phyloP scores from a whole-genome alignment of 2,113 vertebrate species.

The Eclectus roratus region DNA sequence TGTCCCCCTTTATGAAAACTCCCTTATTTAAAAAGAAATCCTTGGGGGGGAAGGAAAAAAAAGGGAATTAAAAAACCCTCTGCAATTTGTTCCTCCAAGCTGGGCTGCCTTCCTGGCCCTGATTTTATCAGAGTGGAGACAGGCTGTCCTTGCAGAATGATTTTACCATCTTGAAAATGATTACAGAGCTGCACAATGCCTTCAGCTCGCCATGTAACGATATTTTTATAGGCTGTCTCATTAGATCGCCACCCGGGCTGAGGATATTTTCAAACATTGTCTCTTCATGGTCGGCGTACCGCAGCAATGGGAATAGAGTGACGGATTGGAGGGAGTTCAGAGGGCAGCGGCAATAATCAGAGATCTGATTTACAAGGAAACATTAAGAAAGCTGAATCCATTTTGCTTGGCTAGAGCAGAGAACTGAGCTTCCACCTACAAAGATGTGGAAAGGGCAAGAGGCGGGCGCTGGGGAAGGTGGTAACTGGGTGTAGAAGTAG shows the following conservation, averaged over 20 bases:
- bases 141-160: slow-evolving; percentile 66
- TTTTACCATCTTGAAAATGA: slow-evolving; percentile 63
- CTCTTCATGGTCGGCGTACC: neutral
- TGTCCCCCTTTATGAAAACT: slow-evolving; percentile 16
- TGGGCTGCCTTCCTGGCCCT: slow-evolving; percentile 56
- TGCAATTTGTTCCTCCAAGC: slow-evolving; percentile 60
- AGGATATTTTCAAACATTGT: slow-evolving; percentile 51
- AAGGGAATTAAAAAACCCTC: neutral
- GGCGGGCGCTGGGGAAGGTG: neutral
- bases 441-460: neutral
- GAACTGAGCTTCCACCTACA: neutral
- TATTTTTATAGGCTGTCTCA: slow-evolving; percentile 44
- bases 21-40: slow-evolving; percentile 51
- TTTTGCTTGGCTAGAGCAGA: neutral
- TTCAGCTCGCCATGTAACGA: slow-evolving; percentile 27
- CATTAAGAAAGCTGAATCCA: slow-evolving; percentile 7
- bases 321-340: slow-evolving; percentile 41
- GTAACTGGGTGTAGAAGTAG: neutral
- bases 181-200: slow-evolving; percentile 53
- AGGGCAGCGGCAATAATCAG: slow-evolving; percentile 57
- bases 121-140: slow-evolving; percentile 67
- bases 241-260: slow-evolving; percentile 32
- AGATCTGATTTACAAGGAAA: slow-evolving; percentile 56
- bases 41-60: rapidly evolving
- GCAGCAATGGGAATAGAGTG: slow-evolving; percentile 29